These are phyloP conservation scores for Amblyjoppa fuscipennis DNA, from an alignment of 2,888 invertebrate species.

Conservation along the genomic window DNA sequence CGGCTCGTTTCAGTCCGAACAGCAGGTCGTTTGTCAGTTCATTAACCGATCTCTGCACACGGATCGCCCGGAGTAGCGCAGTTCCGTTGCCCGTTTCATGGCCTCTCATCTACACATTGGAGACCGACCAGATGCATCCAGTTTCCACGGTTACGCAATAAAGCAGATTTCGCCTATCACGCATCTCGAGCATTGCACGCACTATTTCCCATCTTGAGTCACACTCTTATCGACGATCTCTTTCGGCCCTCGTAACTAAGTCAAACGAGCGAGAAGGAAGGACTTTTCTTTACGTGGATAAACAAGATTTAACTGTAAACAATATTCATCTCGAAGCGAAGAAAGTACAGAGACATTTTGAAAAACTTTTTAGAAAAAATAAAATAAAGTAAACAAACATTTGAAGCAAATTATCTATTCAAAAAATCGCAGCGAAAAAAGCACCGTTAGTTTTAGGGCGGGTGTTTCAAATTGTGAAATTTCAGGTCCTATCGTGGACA, in stretches of 20 bases:
- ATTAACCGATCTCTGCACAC: conserved; percentile 27
- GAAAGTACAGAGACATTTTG: too few relatives aligned
- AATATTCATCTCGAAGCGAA: too few relatives aligned
- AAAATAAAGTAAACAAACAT: too few relatives aligned
- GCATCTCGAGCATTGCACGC: conserved; percentile 51
- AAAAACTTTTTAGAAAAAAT: too few relatives aligned
- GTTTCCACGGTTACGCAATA: conserved; percentile 68
- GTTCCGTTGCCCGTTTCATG: conserved; percentile 37
- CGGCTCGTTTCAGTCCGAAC: conserved; percentile 50
- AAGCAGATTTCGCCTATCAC: conserved; percentile 47
- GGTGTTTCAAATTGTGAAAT: too few relatives aligned
- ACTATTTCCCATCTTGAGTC: conserved; percentile 61
- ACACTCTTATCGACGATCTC: conserved; percentile 55
- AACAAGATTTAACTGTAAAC: not conserved
- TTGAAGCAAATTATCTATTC: too few relatives aligned
- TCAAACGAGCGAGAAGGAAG: not conserved
- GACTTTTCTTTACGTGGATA: not conserved
- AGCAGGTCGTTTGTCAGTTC: conserved; percentile 59
- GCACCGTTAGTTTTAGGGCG: too few relatives aligned
- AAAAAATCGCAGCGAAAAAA: too few relatives aligned
- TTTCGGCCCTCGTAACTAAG: conserved; percentile 5
- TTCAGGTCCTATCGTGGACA: too few relatives aligned
- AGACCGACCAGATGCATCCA: conserved; percentile 67
- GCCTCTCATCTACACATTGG: conserved; percentile 9
- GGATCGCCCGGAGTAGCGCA: conserved; percentile 35